phyloP scores from a whole-genome alignment of 2,113 vertebrate genomes.

The Gavialis gangeticus region DNA sequence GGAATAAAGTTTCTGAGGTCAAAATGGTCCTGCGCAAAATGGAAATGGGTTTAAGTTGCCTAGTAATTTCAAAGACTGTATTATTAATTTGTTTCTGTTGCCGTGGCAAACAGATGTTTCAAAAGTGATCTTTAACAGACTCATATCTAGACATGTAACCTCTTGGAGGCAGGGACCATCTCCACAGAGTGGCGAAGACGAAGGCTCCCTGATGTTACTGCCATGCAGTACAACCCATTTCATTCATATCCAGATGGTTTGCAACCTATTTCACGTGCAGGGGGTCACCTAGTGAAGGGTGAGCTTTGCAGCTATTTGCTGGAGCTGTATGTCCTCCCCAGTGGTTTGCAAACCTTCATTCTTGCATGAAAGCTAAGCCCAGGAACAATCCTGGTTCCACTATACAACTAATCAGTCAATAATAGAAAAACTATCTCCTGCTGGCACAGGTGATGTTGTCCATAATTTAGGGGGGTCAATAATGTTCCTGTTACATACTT shows the following conservation, averaged over 20 bases:
- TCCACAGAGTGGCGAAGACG: neutral
- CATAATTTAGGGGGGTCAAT: neutral
- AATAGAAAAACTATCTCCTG: neutral
- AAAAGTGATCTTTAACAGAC: neutral
- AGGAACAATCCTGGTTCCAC: no score
- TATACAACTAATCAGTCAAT: neutral
- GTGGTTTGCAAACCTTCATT: no score
- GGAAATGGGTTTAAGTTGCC: neutral
- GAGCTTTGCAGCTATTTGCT: no score
- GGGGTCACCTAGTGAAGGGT: no score
- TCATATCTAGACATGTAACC: neutral
- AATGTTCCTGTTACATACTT: neutral
- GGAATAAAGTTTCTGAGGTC: neutral
- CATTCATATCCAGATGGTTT: no score
- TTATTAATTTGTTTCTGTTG: slow-evolving; percentile 17
- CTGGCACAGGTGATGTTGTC: neutral
- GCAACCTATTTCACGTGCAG: no score
- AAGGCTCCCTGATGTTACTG: neutral
- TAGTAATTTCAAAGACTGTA: neutral
- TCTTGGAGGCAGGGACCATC: neutral
- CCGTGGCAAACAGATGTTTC: neutral
- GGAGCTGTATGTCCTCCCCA: no score
- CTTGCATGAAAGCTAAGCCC: no score
- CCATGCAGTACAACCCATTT: neutral
- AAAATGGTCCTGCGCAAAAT: neutral